Percentiles rank a stretch among this genome's conserved stretches.
phyloP scores from a whole-genome alignment of 37 sponge, comb jelly and placozoan species.

The Theonella swinhoei region DNA sequence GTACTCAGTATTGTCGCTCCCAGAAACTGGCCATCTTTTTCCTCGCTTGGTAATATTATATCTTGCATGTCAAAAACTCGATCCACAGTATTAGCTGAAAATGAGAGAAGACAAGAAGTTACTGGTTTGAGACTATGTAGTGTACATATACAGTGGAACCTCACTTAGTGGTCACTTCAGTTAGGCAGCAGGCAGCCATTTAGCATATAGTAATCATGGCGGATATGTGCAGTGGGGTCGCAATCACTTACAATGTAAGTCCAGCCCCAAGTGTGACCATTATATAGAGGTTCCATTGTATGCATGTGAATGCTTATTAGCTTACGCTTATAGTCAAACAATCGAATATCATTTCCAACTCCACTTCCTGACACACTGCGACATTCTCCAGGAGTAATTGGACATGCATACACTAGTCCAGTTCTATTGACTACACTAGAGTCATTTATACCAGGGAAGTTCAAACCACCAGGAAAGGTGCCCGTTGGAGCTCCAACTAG shows the following conservation, averaged over 20 bases:
- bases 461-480: neutral
- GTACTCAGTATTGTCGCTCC: neutral
- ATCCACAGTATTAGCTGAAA: no score
- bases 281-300: neutral
- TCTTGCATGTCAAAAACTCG: neutral
- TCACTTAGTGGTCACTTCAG: no score
- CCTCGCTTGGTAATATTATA: neutral
- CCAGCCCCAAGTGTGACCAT: no score
- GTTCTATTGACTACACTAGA: neutral
- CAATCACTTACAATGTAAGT: no score
- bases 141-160: no score
- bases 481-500: neutral
- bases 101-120: neutral
- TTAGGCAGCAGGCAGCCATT: no score
- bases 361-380: neutral
- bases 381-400: neutral
- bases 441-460: neutral
- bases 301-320: neutral
- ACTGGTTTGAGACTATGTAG: neutral
- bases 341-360: neutral
- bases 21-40: conserved; percentile 20
- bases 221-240: no score
- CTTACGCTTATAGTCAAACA: neutral
- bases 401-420: neutral
- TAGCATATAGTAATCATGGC: no score